Evolutionary conservation across 2,797 vertebrate genomes (phyloP).

Genomic region (Pygocentrus nattereri): DNA sequence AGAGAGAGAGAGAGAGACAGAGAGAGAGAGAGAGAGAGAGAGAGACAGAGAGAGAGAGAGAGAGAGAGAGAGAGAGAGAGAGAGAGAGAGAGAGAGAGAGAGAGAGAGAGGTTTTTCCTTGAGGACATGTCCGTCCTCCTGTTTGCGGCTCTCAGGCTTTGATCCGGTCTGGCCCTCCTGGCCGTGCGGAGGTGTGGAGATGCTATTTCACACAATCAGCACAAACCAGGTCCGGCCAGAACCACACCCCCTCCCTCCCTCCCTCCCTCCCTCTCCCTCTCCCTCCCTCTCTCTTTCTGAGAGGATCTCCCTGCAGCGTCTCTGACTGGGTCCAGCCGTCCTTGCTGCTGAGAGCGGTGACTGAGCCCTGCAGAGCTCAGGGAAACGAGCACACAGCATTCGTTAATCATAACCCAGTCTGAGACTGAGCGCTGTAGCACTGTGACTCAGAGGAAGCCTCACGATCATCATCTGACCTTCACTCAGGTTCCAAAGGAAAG

Average conservation of each 20-base stretch:
- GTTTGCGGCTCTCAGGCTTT: slow-evolving; percentile 51
- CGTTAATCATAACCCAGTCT: too few relatives aligned
- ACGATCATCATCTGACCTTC: too few relatives aligned
- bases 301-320: slow-evolving; percentile 25
- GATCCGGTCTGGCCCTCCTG: slow-evolving; percentile 46
- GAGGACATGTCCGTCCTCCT: slow-evolving; percentile 63
- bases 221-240: slow-evolving; percentile 42
- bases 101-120: slow-evolving; percentile 59
- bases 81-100: slow-evolving; percentile 18
- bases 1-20: slow-evolving; percentile 34
- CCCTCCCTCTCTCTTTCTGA: slow-evolving; percentile 5
- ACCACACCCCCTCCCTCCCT: not conserved
- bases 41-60: slow-evolving; percentile 35
- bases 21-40: slow-evolving; percentile 36
- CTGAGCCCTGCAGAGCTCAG: not conserved
- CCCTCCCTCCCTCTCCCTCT: not conserved
- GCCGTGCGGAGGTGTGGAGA: slow-evolving; percentile 26
- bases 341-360: not conserved
- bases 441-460: too few relatives aligned
- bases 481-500: too few relatives aligned
- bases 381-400: too few relatives aligned
- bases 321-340: slow-evolving; percentile 1
- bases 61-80: slow-evolving; percentile 37
- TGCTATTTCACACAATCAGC: slow-evolving; percentile 56
- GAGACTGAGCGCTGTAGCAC: too few relatives aligned